A percentile compares a stretch with the other conserved stretches of the same genome.
phyloP scores from a whole-genome alignment of 2,113 vertebrate species.

The Solenodon paradoxus region DNA sequence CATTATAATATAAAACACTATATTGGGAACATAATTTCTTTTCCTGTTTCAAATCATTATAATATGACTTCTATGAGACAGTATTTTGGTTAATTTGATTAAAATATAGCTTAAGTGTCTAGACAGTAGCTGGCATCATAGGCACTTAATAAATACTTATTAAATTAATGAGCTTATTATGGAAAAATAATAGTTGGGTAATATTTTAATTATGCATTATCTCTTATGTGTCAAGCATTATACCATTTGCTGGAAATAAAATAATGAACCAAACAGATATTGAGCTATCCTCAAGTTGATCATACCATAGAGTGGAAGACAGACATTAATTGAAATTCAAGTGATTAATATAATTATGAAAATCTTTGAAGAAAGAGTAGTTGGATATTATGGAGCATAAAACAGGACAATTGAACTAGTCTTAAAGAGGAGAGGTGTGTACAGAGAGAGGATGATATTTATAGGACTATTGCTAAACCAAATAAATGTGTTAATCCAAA shows the following conservation, averaged over 20 bases:
- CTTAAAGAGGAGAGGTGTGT: not conserved
- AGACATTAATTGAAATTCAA: not conserved
- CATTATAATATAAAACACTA: not conserved
- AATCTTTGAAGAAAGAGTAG: not conserved
- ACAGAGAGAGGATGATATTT: not conserved
- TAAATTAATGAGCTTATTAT: not conserved
- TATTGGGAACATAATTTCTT: no score
- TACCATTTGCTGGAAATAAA: not conserved
- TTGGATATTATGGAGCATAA: not conserved
- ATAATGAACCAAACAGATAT: not conserved
- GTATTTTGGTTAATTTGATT: not conserved
- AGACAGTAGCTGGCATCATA: not conserved
- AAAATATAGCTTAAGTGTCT: not conserved
- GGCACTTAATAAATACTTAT: no score
- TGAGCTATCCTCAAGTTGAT: not conserved
- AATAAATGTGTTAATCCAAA: not conserved
- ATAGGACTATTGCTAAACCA: not conserved
- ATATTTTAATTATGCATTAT: not conserved
- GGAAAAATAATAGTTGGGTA: not conserved
- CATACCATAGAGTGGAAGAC: not conserved
- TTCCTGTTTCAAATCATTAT: not conserved
- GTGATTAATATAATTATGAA: not conserved
- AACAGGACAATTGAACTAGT: not conserved
- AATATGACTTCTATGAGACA: not conserved
- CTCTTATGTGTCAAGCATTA: no score